Base-by-base conservation (phyloP, 2,113 vertebrate genomes). In the Coreoperca whiteheadi region DNA sequence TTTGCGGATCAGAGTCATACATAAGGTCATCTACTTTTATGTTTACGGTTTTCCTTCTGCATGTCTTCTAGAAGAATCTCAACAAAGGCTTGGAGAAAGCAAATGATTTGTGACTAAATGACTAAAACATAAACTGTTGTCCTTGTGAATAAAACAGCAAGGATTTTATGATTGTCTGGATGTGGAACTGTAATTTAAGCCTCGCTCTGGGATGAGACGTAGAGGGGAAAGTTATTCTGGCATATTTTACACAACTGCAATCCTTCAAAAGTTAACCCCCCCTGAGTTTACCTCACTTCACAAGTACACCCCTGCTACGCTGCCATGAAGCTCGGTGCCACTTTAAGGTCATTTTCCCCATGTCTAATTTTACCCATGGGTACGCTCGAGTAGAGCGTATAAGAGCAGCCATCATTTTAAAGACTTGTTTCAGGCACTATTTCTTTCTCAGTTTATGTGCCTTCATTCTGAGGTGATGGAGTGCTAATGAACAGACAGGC, bases 341-440 rank as follows among this genome's bases (percentile, higher is more conserved):
- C 90, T 94, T 94, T 90, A 91, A 90, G 92, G 93, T 93, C 93
- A 90, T 94, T 95, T 92, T 89, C 90, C 87, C 82, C 83, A 86
- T 87, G 93, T 95, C 92, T 96, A 94, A 95, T 95, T 95, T 95
- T 94, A 94, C 93, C 92, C 93, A 91, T 93, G 94, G 92, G 92
- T 94, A 85, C 89, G 73, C 92, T 94, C 74, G 85, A 94, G 92
- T 93, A 89, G 90, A 94, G 92, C 82, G 84, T 83, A 91, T 93
- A 91, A 92, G 88, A 90, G 91, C 86, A 81, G 86, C 91, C 89
- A 93, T 95, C 91, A 93, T 94, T 95, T 95, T 93, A 94, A 94
- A 94, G 90, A 93, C 93, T 94, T 93, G 93, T 95, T 94, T 94
- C 92, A 92, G 92, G 89, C 87, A 51, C 89, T 86, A 91, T 94